These are phyloP conservation scores for Brienomyrus longianalis DNA, from an alignment of 2,113 vertebrate species.

Conservation along the genomic window DNA sequence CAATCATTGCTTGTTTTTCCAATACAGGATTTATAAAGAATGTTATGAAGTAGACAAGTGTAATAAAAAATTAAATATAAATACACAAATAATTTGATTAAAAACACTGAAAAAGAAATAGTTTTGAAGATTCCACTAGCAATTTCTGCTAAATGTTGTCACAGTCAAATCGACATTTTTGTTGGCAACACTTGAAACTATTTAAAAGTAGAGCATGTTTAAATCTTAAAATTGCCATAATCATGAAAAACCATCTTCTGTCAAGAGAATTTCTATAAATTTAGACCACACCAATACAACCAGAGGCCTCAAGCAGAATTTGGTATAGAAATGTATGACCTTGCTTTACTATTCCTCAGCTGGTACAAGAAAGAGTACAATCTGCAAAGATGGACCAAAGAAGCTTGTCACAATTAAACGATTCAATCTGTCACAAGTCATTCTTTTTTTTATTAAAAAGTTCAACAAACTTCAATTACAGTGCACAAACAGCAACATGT, in stretches of 20 bases:
- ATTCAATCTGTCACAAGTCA: background rate
- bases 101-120: background rate
- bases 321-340: background rate
- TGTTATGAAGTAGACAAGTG: background rate
- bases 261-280: background rate
- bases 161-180: background rate
- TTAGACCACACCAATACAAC: background rate
- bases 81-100: background rate
- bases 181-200: background rate
- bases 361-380: background rate
- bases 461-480: slow-evolving; percentile 10
- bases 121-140: background rate
- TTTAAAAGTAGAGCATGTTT: background rate
- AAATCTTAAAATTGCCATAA: background rate
- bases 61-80: background rate
- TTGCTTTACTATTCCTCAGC: background rate
- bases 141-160: background rate
- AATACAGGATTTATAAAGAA: background rate
- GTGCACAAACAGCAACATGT: slow-evolving; percentile 13
- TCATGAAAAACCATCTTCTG: background rate
- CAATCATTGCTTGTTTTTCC: background rate
- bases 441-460: slow-evolving; percentile 9
- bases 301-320: background rate
- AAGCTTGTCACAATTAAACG: background rate
- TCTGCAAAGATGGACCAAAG: background rate